Evolutionary conservation across 1,140 invertebrate genomes (phyloP).

Genomic region (Trinorchestia longiramus): DNA sequence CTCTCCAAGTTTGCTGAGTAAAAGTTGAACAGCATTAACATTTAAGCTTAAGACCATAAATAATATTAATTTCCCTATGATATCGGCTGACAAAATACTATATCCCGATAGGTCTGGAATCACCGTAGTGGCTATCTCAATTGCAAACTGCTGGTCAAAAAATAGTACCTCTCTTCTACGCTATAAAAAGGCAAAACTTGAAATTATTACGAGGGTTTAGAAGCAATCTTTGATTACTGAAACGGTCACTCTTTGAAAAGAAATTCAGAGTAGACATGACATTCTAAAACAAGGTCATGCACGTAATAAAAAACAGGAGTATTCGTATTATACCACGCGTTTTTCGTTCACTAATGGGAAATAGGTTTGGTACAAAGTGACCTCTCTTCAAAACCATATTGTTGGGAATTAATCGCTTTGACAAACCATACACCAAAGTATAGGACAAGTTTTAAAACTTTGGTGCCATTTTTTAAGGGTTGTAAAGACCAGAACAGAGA

Average conservation of each 20-base stretch:
- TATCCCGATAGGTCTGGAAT: neutral
- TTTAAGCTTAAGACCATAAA: neutral
- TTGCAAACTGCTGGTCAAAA: too few relatives aligned
- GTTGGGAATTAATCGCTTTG: too few relatives aligned
- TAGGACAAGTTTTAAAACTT: neutral
- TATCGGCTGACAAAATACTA: neutral
- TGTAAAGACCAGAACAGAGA: neutral
- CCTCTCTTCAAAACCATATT: neutral
- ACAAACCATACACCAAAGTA: neutral
- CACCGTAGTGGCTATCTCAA: too few relatives aligned
- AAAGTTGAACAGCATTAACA: neutral
- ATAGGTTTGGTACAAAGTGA: neutral
- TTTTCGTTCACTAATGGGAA: neutral
- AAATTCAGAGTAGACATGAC: too few relatives aligned
- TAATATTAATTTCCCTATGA: neutral
- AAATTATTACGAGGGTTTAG: neutral
- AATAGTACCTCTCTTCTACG: neutral
- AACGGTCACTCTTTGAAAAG: neutral
- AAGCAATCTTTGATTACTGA: neutral
- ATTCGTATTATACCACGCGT: neutral
- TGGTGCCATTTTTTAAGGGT: neutral
- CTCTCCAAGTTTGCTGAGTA: neutral
- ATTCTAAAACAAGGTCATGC: too few relatives aligned
- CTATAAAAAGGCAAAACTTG: neutral
- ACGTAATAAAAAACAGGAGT: neutral